These are phyloP conservation scores for Centruroides sculpturatus DNA, from an alignment of 1,140 invertebrate genomes.

Conservation along the genomic window DNA sequence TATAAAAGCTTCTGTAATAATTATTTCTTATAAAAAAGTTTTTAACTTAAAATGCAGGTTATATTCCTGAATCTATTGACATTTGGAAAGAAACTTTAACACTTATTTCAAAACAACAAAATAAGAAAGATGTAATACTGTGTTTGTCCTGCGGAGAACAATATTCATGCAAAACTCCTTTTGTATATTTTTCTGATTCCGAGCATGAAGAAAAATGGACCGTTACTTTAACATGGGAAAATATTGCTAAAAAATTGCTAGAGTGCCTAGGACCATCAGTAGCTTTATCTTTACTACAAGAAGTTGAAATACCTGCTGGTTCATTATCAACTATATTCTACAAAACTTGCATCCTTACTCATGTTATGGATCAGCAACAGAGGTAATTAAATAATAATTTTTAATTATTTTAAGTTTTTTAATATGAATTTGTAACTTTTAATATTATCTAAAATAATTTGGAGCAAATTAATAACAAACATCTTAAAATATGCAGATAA, in stretches of 20 bases:
- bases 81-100: conserved; percentile 8
- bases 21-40: background rate
- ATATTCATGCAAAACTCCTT: background rate
- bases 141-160: conserved; percentile 5
- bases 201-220: conserved; percentile 2
- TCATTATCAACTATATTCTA: conserved; percentile 12
- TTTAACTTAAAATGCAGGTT: conserved; percentile 2
- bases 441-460: no score
- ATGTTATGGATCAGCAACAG: conserved; percentile 10
- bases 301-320: conserved; percentile 10
- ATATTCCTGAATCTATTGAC: conserved; percentile 4
- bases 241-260: conserved; percentile 6
- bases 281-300: conserved; percentile 9
- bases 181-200: background rate
- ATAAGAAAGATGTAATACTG: background rate
- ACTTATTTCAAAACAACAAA: conserved; percentile 1
- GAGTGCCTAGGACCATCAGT: conserved; percentile 5
- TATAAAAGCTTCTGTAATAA: background rate
- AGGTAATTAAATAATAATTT: conserved; percentile 3
- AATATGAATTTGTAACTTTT: no score
- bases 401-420: no score
- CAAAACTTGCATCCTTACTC: conserved; percentile 5
- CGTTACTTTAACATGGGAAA: conserved; percentile 6
- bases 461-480: no score
- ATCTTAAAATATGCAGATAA: no score